Evolutionary conservation across 2,113 vertebrate species (phyloP), one percentile per base, ranked within the genome.

Genomic region (Paratilapia polleni): DNA sequence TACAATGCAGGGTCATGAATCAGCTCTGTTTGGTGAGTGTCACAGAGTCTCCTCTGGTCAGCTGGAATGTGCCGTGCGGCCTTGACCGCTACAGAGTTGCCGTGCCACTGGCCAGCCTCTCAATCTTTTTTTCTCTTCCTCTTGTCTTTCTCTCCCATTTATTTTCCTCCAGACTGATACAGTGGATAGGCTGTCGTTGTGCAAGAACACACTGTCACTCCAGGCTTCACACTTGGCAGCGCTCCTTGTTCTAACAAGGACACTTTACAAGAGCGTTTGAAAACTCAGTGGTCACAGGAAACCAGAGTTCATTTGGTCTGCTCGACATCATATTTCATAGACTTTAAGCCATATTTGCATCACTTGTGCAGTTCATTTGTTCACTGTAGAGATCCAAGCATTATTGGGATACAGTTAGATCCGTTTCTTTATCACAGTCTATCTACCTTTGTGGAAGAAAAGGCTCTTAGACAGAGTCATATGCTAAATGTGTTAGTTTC

Each of bases 1-100:
- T 17, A 73, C 52, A 80, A 54, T 78, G 73, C 17, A 36, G 78
- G 61, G n/a, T 79, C 80, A 83, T 88, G 84, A 88, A 89, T 92
- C 91, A 84, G 77, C 82, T 80, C 26, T 84, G 89, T 90, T 87
- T 91, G 87, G 49, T 9, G 77, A 91, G 87, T 80, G 68, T 56
- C 28, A 76, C 76, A 2, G 15, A 77, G 63, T 66, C 57, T 87
- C 83, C 43, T 85, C 78, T 59, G 64, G 85, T 79, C 83, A 77
- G 13, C 84, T 66, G 87, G 81, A 92, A 91, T 92, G 87, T 63
- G 77, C 80, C 13, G 14, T 14, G 22, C 59, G 75, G 88, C 81
- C 84, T 86, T 43, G 91, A 90, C 84, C 56, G 7, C 77, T 1
- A 15, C 66, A 56, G 84, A 90, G 86, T 74, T 26, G 22, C 78